Base-by-base conservation (phyloP, 2,888 invertebrate genomes). In the Gnatocerus cornutus region DNA sequence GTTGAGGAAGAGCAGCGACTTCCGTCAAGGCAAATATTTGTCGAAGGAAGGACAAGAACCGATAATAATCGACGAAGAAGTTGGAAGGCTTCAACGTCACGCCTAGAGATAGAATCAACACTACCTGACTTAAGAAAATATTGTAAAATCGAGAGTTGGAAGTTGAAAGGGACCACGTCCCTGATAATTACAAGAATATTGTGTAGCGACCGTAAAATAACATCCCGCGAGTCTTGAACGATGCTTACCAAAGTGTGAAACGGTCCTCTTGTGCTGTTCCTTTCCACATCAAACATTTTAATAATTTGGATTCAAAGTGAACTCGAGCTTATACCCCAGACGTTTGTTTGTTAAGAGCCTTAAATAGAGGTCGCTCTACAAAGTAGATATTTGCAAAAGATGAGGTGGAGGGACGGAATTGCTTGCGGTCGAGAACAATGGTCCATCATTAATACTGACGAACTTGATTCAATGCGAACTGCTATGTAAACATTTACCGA, bases 381-480 rank as follows among this genome's bases (percentile, higher is more conserved):
- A 46, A 61, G 61, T 61, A 50, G 61, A 48, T 61, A 61, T 62
- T 62, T 62, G 50, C 62, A 37, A 48, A 61, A 50, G 61, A 16
- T 13, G 12, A 48, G 12, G 33, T 16, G 41, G 56, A 43, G 41
- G 56, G 21, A n/a, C 6, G 53, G 53, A 59, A 59, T 59, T 59
- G 50, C 62, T 62, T 41, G 62, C 41, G 62, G 62, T 52, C 29
- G 39, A 43, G 58, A 66, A 68, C 68, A 68, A 68, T 68, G 55
- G 52, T 61, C 61, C 61, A 53, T 61, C 68, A 68, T 68, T 68
- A 68, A 68, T 68, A 59, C 68, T 68, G 68, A 61, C 68, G 68
- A 68, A 62, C 61, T 45, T 37, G 45, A 62, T 61, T 68, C 67
- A 67, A n/a, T 48, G 41, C 37, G 30, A n/a, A 16, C 41, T 37